Conservation (phyloP, 2,888 invertebrate genomes). For the Drosophila kambysellisi region DNA sequence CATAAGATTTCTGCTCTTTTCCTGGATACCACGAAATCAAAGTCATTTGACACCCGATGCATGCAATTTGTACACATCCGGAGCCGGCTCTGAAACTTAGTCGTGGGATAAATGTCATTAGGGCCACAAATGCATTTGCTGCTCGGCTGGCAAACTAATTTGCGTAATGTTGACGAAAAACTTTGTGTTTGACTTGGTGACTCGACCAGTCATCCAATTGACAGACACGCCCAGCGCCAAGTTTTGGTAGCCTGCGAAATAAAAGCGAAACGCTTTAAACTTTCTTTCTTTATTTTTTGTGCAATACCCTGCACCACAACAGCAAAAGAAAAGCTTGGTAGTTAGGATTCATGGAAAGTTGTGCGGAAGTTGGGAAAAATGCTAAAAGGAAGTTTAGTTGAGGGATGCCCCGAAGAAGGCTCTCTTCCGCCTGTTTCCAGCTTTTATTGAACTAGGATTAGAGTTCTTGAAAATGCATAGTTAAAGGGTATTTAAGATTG, state of each 20-base stretch:
- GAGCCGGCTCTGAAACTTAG: constrained; percentile 29
- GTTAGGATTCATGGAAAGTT: neutral
- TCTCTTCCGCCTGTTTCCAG: neutral
- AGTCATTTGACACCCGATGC: neutral
- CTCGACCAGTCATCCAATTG: constrained; percentile 48
- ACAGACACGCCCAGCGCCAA: constrained; percentile 35
- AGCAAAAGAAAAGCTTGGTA: too few relatives aligned
- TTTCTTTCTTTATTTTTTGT: constrained; percentile 22
- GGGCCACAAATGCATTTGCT: constrained; percentile 61
- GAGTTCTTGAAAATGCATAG: neutral
- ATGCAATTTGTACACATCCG: constrained; percentile 2
- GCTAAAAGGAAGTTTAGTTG: neutral
- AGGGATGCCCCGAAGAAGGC: neutral
- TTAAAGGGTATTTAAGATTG: neutral
- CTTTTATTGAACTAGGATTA: neutral
- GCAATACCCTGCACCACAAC: constrained; percentile 39
- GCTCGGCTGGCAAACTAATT: constrained; percentile 76
- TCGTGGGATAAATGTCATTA: constrained; percentile 64
- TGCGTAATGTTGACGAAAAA: constrained; percentile 80
- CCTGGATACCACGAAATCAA: neutral
- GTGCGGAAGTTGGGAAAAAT: neutral
- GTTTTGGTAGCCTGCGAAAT: constrained; percentile 33
- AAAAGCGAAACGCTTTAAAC: constrained; percentile 56
- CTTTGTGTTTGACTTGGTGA: constrained; percentile 49
- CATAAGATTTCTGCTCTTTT: neutral